Evolutionary conservation across 2,113 vertebrate genomes (phyloP).

Genomic region (Hoplias malabaricus): DNA sequence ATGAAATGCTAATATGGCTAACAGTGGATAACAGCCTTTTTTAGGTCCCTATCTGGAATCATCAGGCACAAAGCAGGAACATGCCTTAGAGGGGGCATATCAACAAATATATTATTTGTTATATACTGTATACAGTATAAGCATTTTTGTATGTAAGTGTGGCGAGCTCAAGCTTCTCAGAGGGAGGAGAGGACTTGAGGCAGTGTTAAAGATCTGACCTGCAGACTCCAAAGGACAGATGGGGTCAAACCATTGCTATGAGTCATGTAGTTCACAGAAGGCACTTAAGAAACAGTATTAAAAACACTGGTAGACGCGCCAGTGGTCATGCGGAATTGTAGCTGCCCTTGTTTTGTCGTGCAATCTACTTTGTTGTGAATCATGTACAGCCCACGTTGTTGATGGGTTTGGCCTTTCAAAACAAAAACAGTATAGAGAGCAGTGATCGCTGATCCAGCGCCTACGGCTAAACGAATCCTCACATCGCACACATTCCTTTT

Average conservation of each 20-base stretch:
- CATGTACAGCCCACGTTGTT: constrained; percentile 35
- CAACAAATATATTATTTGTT: no score
- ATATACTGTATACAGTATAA: no score
- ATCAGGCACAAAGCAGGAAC: no score
- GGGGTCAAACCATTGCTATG: neutral
- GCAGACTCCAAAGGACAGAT: neutral
- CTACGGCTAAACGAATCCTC: constrained; percentile 47
- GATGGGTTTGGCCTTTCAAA: constrained; percentile 46
- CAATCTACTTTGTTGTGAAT: constrained; percentile 44
- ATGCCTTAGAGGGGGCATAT: no score
- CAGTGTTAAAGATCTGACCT: neutral
- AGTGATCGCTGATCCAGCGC: constrained; percentile 25
- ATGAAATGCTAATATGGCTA: no score
- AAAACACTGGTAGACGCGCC: neutral
- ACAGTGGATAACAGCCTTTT: no score
- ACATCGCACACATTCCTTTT: constrained; percentile 56
- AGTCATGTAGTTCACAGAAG: neutral
- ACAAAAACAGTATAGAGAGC: constrained; percentile 39
- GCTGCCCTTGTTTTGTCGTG: neutral
- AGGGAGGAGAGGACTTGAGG: neutral
- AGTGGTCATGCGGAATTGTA: neutral
- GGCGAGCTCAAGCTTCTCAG: neutral
- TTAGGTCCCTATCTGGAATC: no score
- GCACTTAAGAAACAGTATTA: neutral
- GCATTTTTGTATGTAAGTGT: no score